Percentiles rank a stretch among this genome's conserved stretches.
These are phyloP conservation scores for Parochlus steinenii DNA, from an alignment of 2,888 invertebrate genomes.

Conservation along the genomic window DNA sequence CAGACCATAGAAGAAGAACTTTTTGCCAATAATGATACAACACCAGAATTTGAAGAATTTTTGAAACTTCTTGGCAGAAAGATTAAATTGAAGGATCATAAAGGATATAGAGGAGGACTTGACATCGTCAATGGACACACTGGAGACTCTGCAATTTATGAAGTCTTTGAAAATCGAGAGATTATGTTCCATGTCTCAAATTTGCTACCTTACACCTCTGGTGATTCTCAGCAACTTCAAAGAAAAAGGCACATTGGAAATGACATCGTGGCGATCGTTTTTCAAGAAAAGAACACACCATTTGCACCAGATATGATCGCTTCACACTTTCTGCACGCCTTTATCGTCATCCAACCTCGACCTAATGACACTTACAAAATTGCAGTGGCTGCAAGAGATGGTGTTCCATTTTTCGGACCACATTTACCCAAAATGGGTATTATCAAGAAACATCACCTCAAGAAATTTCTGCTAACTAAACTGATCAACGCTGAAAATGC, in stretches of 20 bases:
- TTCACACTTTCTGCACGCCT: slow-evolving; percentile 94
- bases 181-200: slow-evolving; percentile 98
- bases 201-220: slow-evolving; percentile 84
- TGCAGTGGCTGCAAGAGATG: slow-evolving; percentile 87
- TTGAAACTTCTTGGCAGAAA: slow-evolving; percentile 75
- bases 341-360: slow-evolving; percentile 83
- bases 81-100: slow-evolving; percentile 81
- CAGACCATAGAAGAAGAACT: slow-evolving; percentile 94
- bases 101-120: slow-evolving; percentile 86
- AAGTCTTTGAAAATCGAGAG: slow-evolving; percentile 77
- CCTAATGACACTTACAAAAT: slow-evolving; percentile 52
- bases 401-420: slow-evolving; percentile 96
- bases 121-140: slow-evolving; percentile 95
- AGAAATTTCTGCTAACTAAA: slow-evolving; percentile 92
- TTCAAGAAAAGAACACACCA: slow-evolving; percentile 94
- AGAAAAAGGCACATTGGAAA: slow-evolving; percentile 96
- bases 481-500: slow-evolving; percentile 96
- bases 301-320: slow-evolving; percentile 99
- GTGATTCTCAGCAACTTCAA: slow-evolving; percentile 91
- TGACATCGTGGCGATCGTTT: slow-evolving; percentile 94
- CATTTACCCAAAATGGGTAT: slow-evolving; percentile 81
- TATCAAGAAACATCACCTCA: slow-evolving; percentile 78
- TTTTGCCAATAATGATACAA: slow-evolving; percentile 79
- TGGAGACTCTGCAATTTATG: slow-evolving; percentile 87
- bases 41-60: slow-evolving; percentile 87